A percentile compares a stretch with the other conserved stretches of the same genome.
These are phyloP conservation scores for Dendropsophus ebraccatus DNA, from an alignment of 2,113 vertebrate species.

Conservation along the genomic window DNA sequence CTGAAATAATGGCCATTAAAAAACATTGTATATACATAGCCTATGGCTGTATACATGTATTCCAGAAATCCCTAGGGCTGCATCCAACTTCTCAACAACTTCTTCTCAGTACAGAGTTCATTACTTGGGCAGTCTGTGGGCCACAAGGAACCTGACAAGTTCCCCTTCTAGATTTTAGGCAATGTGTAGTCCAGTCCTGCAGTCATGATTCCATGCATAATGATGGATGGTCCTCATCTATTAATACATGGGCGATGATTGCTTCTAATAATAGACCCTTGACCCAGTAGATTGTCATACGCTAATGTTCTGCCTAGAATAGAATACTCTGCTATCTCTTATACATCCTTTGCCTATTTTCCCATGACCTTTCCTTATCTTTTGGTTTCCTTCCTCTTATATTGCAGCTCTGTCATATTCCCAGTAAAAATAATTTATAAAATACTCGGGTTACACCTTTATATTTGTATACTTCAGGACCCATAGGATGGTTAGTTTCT, in stretches of 20 bases:
- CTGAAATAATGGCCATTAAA: too few relatives aligned
- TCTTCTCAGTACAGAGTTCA: too few relatives aligned
- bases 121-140: too few relatives aligned
- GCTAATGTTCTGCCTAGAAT: not conserved
- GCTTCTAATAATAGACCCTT: not conserved
- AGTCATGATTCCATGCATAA: not conserved
- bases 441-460: not conserved
- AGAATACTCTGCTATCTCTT: not conserved
- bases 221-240: not conserved
- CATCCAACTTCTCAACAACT: too few relatives aligned
- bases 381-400: slow-evolving; percentile 1
- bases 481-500: not conserved
- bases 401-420: not conserved
- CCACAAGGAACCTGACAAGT: too few relatives aligned
- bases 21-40: too few relatives aligned
- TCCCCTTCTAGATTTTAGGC: not conserved
- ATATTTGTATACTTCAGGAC: not conserved
- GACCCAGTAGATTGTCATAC: not conserved
- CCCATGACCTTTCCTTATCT: not conserved
- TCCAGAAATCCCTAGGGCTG: too few relatives aligned
- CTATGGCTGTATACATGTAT: too few relatives aligned
- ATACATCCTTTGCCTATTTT: not conserved
- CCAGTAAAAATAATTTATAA: too few relatives aligned
- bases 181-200: not conserved
- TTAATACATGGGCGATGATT: not conserved